Percentiles rank a stretch among this genome's conserved stretches.
phyloP scores from a whole-genome alignment of 2,888 invertebrate species.

The Eustalomyia histrio region DNA sequence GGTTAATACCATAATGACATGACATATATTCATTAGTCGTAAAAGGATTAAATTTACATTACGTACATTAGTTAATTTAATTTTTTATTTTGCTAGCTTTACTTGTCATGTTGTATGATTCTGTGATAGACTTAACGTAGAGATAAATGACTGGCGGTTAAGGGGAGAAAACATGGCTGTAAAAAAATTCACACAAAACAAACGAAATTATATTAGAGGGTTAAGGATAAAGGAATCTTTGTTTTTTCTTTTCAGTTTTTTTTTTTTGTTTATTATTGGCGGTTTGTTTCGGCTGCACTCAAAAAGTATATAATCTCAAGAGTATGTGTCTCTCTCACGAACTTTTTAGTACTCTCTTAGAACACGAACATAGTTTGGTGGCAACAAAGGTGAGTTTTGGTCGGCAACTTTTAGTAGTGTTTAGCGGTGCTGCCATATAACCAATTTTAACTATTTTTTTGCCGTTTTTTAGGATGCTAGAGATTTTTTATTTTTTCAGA shows the following conservation, averaged over 20 bases:
- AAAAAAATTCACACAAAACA: neutral
- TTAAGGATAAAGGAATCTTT: constrained; percentile 54
- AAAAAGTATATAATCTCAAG: too few relatives aligned
- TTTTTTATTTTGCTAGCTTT: constrained; percentile 31
- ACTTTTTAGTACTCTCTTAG: too few relatives aligned
- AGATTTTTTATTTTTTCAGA: too few relatives aligned
- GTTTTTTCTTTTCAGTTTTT: neutral
- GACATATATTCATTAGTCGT: too few relatives aligned
- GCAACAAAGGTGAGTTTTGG: too few relatives aligned
- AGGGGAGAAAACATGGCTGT: constrained; percentile 34
- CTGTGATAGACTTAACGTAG: constrained; percentile 56
- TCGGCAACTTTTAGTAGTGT: too few relatives aligned
- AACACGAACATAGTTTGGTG: too few relatives aligned
- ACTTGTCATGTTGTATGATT: constrained; percentile 53
- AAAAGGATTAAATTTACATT: constrained; percentile 22
- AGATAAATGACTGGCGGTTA: constrained; percentile 48
- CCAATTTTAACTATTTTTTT: too few relatives aligned
- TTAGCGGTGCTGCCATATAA: too few relatives aligned
- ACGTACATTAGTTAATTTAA: constrained; percentile 52
- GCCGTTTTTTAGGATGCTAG: too few relatives aligned
- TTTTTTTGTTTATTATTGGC: constrained; percentile 18
- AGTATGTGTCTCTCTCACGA: too few relatives aligned
- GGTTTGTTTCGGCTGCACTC: constrained; percentile 66
- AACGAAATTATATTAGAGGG: constrained; percentile 38
- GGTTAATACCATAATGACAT: too few relatives aligned